Percentiles rank a stretch among this genome's conserved stretches.
Evolutionary conservation across 2,113 vertebrate genomes (phyloP).

Genomic region (Pelobates fuscus): DNA sequence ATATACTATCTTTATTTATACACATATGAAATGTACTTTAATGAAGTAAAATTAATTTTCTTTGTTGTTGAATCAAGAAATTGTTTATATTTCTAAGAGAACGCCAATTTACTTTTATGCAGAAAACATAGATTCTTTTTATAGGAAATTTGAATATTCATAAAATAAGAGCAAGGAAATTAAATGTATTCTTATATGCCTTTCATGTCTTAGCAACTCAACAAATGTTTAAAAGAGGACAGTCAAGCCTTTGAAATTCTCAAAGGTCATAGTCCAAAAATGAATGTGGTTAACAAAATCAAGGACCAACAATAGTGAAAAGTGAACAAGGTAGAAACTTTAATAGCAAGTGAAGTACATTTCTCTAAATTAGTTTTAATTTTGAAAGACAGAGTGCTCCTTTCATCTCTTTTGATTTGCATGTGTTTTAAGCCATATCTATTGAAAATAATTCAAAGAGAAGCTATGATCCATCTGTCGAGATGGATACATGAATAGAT

Average conservation of each 20-base stretch:
- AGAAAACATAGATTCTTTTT: background rate
- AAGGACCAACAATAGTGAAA: conserved; percentile 17
- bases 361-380: conserved; percentile 41
- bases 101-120: background rate
- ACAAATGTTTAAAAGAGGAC: background rate
- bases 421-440: conserved; percentile 34
- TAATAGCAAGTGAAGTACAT: conserved; percentile 32
- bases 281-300: conserved; percentile 17
- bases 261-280: conserved; percentile 8
- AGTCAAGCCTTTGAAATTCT: background rate
- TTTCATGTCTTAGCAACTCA: conserved; percentile 11
- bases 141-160: conserved; percentile 23
- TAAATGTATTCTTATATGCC: background rate
- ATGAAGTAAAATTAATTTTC: background rate
- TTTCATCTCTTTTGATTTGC: conserved; percentile 45
- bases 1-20: too few relatives aligned
- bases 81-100: background rate
- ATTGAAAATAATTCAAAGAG: conserved; percentile 37
- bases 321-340: conserved; percentile 11
- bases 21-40: too few relatives aligned
- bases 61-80: background rate
- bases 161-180: background rate
- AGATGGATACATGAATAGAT: conserved; percentile 16
- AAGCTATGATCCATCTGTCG: background rate
- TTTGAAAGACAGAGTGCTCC: conserved; percentile 18